These are phyloP conservation scores for Prinia subflava DNA, from an alignment of 2,113 vertebrate genomes.

Conservation along the genomic window DNA sequence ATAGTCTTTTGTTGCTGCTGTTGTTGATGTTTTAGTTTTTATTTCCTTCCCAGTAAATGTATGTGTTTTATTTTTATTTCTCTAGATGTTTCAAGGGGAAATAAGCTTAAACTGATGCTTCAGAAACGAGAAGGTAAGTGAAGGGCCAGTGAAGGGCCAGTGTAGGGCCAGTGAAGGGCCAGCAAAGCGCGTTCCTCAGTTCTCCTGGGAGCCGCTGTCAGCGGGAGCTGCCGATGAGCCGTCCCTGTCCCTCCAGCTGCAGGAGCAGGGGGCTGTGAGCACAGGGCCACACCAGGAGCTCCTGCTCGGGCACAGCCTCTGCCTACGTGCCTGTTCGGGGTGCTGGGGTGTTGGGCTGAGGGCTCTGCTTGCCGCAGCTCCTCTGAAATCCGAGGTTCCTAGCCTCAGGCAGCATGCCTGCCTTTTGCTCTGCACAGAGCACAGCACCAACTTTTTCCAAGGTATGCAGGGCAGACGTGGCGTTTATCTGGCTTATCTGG, in stretches of 20 bases:
- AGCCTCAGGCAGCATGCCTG: background rate
- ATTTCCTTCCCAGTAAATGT: background rate
- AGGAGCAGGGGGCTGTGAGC: background rate
- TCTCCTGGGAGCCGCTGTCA: background rate
- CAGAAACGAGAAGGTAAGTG: conserved; percentile 79
- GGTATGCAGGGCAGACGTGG: fast-evolving
- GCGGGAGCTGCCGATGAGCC: fast-evolving
- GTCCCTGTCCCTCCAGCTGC: background rate
- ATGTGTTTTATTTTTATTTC: background rate
- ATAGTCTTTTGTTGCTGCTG: background rate
- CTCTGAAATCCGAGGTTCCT: fast-evolving
- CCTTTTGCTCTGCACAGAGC: fast-evolving
- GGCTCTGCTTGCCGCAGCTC: background rate
- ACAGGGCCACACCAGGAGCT: background rate
- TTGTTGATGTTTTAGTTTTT: too few relatives aligned
- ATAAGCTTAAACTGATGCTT: conserved; percentile 81
- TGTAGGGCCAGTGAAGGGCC: too few relatives aligned
- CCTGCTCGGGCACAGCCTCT: background rate
- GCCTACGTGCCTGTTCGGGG: fast-evolving
- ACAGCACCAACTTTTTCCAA: background rate
- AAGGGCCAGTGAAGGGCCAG: background rate
- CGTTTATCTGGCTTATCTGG: background rate
- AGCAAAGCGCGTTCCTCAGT: background rate
- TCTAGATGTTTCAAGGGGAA: conserved; percentile 78
- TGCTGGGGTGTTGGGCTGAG: background rate